Evolutionary conservation across 2,888 invertebrate genomes (phyloP), one percentile per base, ranked within the genome.

Genomic region (Neoitamus cyanurus): DNA sequence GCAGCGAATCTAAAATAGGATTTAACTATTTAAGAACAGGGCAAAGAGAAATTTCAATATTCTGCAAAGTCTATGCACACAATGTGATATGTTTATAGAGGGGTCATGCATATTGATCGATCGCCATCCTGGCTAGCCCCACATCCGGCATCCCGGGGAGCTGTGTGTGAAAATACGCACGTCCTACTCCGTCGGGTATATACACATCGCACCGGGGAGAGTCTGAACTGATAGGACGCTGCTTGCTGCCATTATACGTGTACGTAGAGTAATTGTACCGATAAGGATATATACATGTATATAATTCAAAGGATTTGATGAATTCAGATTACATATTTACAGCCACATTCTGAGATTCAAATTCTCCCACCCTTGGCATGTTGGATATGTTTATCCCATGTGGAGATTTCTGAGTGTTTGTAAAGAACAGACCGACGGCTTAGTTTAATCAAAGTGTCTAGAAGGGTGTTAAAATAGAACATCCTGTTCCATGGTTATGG

Each of bases 1-100:
- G 91, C 88, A 88, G 87, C 86, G 88, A 88, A 89, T 89, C 90
- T 90, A 88, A 86, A 88, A 86, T 86, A 86, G 86, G 86, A 86
- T 85, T 86, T 86, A 86, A 86, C 86, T 86, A 86, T 86, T 82
- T 82, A 82, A 82, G 82, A 82, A 82, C 69, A 82, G 69, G 58
- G 37, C 78, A 80, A 80, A 80, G 78, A 80, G 48, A 82, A 82
- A 37, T 82, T 82, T 82, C 69, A 82, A 48, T 82, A 69, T 82
- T 69, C 68, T 69, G 82, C 82, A 82, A 48, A 80, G 78, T 75
- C 42, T 75, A 75, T 58, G 58, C 68, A 80, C 68, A 68, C 80
- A 80, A 31, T 20, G 69, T 25, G 68, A 68, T 82, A n/a, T 82
- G 69, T 82, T 68, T 68, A 69, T 69, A 37, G 37, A 36, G 31